These are phyloP conservation scores for Epizoanthus stellaris DNA, from an alignment of 92 coral and sea anemone genomes.

Conservation along the genomic window DNA sequence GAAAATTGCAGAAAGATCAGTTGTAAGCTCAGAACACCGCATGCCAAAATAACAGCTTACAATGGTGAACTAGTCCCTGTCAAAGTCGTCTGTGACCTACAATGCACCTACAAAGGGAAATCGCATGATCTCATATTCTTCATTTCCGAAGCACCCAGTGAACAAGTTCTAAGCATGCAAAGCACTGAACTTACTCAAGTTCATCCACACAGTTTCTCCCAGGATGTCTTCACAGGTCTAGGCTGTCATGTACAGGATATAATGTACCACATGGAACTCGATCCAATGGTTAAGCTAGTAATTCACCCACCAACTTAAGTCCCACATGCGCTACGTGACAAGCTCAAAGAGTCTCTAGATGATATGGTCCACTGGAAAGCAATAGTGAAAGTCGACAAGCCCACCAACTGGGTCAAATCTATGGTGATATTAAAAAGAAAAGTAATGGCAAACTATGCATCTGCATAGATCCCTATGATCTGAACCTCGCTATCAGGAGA, in stretches of 20 bases:
- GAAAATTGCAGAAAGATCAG: constrained; percentile 32
- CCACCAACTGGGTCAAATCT: constrained; percentile 53
- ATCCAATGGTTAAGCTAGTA: neutral
- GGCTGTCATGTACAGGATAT: constrained; percentile 1
- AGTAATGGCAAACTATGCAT: constrained; percentile 54
- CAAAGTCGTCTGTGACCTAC: constrained; percentile 50
- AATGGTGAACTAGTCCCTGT: constrained; percentile 48
- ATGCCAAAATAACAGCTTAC: constrained; percentile 41
- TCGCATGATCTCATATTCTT: constrained; percentile 46
- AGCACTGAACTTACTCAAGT: neutral
- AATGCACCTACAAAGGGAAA: too few species aligned
- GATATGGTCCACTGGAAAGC: constrained; percentile 35
- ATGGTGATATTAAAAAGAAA: constrained; percentile 53
- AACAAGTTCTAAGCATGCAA: constrained; percentile 33
- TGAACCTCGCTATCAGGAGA: constrained; percentile 55
- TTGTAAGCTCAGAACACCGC: constrained; percentile 31
- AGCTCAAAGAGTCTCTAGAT: constrained; percentile 33
- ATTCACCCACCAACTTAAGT: constrained; percentile 5
- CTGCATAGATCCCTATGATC: constrained; percentile 67
- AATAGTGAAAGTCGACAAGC: constrained; percentile 39
- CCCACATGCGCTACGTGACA: constrained; percentile 37
- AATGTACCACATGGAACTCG: neutral
- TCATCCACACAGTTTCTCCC: neutral
- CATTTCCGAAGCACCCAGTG: constrained; percentile 32
- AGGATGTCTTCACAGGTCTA: neutral